These are phyloP conservation scores for Drosophila pseudotakahashii DNA, from an alignment of 2,888 invertebrate genomes.

Conservation along the genomic window DNA sequence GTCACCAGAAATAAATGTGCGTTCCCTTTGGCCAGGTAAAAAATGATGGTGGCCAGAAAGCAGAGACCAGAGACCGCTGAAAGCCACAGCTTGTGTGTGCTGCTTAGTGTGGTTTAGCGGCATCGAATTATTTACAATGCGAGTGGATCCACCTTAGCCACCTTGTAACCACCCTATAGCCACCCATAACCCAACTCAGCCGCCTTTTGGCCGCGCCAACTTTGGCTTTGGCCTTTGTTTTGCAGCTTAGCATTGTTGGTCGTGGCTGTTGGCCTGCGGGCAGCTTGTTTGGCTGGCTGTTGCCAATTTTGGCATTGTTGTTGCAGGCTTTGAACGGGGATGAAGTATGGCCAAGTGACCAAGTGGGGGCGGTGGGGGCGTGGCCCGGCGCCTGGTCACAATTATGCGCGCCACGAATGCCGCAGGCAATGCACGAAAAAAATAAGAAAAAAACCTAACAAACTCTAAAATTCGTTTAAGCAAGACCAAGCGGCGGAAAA, in stretches of 20 bases:
- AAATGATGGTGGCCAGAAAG: constrained; percentile 37
- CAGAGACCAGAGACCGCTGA: constrained; percentile 15
- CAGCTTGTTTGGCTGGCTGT: constrained; percentile 45
- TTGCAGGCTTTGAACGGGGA: constrained; percentile 40
- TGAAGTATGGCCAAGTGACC: constrained; percentile 38
- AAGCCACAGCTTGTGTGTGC: constrained; percentile 46
- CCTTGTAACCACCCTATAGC: not conserved
- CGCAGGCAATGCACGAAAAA: constrained; percentile 42
- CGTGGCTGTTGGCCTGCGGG: constrained; percentile 51
- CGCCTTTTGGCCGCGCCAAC: constrained; percentile 44
- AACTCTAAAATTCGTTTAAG: constrained; percentile 67
- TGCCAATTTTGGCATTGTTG: constrained; percentile 62
- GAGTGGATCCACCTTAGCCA: not conserved
- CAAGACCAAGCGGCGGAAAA: constrained; percentile 16
- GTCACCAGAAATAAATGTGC: constrained; percentile 44
- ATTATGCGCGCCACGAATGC: constrained; percentile 73
- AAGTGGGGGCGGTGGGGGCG: not conserved
- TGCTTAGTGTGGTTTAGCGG: constrained; percentile 68
- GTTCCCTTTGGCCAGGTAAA: constrained; percentile 40
- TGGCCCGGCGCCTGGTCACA: constrained; percentile 52
- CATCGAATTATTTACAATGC: constrained; percentile 70
- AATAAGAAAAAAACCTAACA: constrained; percentile 45
- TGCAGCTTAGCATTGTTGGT: constrained; percentile 61
- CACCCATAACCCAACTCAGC: constrained; percentile 4
- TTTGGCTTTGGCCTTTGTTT: constrained; percentile 58